A percentile compares a stretch with the other conserved stretches of the same genome.
phyloP scores from a whole-genome alignment of 2,113 vertebrate genomes.

The Erpornis zantholeuca region DNA sequence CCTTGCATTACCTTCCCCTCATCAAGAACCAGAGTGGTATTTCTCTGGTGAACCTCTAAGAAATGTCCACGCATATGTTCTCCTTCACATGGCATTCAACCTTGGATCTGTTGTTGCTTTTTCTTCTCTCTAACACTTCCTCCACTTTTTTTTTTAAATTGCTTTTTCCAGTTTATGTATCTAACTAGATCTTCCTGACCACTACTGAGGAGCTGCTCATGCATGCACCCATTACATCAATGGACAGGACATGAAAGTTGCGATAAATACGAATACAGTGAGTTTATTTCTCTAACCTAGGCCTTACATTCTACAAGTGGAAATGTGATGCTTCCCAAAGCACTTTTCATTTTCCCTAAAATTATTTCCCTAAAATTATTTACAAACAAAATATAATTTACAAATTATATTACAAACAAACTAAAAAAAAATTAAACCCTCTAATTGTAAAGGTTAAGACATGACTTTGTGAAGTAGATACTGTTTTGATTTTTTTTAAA shows the following conservation, averaged over 20 bases:
- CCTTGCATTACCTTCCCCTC: neutral
- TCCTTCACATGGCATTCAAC: neutral
- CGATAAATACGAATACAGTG: neutral
- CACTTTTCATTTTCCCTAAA: neutral
- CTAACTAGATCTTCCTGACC: neutral
- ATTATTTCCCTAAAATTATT: neutral
- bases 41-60: neutral
- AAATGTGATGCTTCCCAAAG: neutral
- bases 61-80: neutral
- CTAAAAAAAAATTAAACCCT: neutral
- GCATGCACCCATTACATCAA: neutral
- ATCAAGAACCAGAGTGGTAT: neutral
- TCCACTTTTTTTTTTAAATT: fast-evolving
- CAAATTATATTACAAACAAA: neutral
- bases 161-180: neutral
- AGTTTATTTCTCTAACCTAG: neutral
- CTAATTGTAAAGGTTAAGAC: neutral
- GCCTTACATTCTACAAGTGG: neutral
- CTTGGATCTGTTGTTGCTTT: neutral
- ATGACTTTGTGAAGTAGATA: neutral
- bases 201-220: neutral
- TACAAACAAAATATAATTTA: no score
- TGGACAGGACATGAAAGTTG: neutral
- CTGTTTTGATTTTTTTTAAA: neutral
- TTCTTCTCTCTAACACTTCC: neutral